phyloP scores from a whole-genome alignment of 92 coral and sea anemone species.

The Palythoa caribaeorum region DNA sequence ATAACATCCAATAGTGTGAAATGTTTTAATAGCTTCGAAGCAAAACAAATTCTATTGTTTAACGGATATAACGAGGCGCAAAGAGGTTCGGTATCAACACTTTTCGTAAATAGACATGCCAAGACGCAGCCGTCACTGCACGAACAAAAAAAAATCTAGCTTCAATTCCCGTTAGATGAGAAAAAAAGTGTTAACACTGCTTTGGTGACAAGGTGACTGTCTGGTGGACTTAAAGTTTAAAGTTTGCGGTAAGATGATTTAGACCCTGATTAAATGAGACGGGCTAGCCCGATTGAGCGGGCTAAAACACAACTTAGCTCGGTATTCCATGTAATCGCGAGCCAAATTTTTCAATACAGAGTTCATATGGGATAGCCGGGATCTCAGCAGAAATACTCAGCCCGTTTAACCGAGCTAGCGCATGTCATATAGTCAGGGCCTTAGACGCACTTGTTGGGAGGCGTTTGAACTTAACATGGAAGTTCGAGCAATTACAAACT shows the following conservation, averaged over 20 bases:
- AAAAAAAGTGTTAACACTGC: neutral
- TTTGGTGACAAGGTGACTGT: neutral
- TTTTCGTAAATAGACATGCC: neutral
- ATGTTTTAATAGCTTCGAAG: slow-evolving; percentile 12
- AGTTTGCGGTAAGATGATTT: neutral
- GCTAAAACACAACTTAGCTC: too few relatives aligned
- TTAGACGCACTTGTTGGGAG: neutral
- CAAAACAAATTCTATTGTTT: slow-evolving; percentile 31
- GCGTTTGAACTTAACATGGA: neutral
- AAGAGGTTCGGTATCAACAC: slow-evolving; percentile 29
- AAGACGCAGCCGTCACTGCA: slow-evolving; percentile 6
- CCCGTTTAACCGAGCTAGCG: too few relatives aligned
- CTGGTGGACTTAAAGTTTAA: neutral
- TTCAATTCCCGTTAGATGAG: neutral
- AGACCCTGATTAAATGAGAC: neutral
- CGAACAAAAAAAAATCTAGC: neutral
- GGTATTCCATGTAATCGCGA: too few relatives aligned
- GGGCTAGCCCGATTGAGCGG: too few relatives aligned
- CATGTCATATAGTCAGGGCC: too few relatives aligned
- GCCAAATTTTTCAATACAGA: too few relatives aligned
- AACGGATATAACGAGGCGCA: slow-evolving; percentile 12
- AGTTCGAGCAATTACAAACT: neutral
- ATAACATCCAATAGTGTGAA: slow-evolving; percentile 16
- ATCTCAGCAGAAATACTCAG: too few relatives aligned
- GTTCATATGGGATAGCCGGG: too few relatives aligned